These are phyloP conservation scores for Drosophila subobscura DNA, from an alignment of 1,140 invertebrate genomes.

Conservation along the genomic window DNA sequence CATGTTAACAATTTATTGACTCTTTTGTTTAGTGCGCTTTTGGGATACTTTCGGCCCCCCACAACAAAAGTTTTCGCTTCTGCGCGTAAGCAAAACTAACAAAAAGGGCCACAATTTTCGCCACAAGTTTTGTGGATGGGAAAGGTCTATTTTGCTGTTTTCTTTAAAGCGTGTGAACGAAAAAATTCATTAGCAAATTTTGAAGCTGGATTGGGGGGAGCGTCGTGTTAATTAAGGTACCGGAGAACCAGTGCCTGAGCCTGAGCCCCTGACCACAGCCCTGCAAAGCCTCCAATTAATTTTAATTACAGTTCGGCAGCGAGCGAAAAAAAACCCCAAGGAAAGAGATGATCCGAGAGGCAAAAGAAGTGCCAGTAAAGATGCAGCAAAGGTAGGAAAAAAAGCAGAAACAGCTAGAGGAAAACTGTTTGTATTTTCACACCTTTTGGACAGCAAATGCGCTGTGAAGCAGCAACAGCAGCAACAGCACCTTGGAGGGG, in stretches of 20 bases:
- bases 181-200: constrained; percentile 63
- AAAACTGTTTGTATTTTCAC: constrained; percentile 80
- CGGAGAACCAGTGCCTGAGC: neutral
- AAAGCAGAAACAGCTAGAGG: constrained; percentile 24
- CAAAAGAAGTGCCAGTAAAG: constrained; percentile 42
- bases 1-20: constrained; percentile 82
- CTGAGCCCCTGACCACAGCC: constrained; percentile 51
- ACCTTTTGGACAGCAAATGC: constrained; percentile 77
- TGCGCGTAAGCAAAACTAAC: constrained; percentile 43
- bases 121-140: constrained; percentile 21
- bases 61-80: constrained; percentile 50
- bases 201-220: constrained; percentile 7
- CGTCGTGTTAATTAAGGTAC: constrained; percentile 65
- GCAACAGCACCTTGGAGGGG: too few relatives aligned
- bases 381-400: constrained; percentile 48
- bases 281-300: constrained; percentile 73
- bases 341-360: constrained; percentile 10
- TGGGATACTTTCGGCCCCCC: constrained; percentile 61
- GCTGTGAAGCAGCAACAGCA: constrained; percentile 40
- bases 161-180: constrained; percentile 47
- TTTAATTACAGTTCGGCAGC: constrained; percentile 74
- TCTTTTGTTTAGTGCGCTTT: constrained; percentile 79
- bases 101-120: neutral
- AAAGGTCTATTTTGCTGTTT: constrained; percentile 19
- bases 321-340: constrained; percentile 1